Conservation (phyloP, 2,888 invertebrate species). For the Sarcophaga caerulescens region DNA sequence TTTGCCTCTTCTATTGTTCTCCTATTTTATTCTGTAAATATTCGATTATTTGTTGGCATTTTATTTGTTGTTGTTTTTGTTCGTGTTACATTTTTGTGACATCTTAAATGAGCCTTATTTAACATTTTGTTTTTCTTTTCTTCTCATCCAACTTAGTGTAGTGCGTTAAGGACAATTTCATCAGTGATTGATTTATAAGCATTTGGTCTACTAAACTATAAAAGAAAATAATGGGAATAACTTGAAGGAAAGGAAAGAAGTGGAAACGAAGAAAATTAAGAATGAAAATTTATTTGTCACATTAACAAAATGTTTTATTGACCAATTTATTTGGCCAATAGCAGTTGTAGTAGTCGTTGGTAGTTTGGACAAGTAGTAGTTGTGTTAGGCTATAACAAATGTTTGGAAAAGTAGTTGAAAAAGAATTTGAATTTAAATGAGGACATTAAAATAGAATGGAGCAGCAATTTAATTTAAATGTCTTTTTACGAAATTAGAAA, state of each 20-base stretch:
- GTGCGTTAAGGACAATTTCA: slow-evolving; percentile 21
- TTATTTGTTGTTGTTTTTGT: slow-evolving; percentile 14
- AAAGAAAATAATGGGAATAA: no score
- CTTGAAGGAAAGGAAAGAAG: not conserved
- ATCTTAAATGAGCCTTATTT: slow-evolving; percentile 57
- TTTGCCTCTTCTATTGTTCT: not conserved
- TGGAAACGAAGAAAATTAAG: not conserved
- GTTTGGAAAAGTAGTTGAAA: no score
- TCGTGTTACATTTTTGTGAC: slow-evolving; percentile 47
- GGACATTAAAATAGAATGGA: no score
- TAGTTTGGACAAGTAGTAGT: no score
- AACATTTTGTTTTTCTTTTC: slow-evolving; percentile 29
- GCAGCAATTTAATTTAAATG: no score
- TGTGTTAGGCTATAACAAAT: no score
- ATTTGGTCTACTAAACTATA: not conserved
- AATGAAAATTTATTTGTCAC: slow-evolving; percentile 15
- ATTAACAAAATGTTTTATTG: slow-evolving; percentile 34
- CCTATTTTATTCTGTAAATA: not conserved
- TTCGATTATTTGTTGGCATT: slow-evolving; percentile 1
- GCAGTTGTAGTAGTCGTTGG: no score
- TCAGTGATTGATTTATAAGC: slow-evolving; percentile 54
- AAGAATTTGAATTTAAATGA: no score
- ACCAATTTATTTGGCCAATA: not conserved
- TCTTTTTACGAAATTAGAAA: no score
- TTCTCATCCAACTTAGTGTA: slow-evolving; percentile 7